Percentiles rank a stretch among this genome's conserved stretches.
phyloP scores from a whole-genome alignment of 2,888 invertebrate species.

The Zaprionus obscuricornis region DNA sequence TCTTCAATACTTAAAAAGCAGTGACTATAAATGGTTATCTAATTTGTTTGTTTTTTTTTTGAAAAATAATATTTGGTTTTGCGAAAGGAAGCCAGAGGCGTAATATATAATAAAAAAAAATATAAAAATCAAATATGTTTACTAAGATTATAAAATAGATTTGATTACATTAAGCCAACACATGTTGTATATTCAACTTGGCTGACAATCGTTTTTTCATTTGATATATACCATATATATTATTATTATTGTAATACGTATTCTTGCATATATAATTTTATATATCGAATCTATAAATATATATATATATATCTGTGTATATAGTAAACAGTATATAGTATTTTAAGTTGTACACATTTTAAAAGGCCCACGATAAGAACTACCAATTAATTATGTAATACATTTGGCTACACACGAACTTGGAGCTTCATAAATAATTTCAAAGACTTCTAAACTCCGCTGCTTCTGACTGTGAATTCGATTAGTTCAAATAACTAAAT shows the following conservation, averaged over 20 bases:
- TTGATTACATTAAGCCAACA: constrained; percentile 31
- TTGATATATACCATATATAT: constrained; percentile 1
- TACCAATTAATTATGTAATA: constrained; percentile 57
- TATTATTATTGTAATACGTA: not conserved
- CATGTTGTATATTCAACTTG: no score
- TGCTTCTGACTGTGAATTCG: constrained; percentile 57
- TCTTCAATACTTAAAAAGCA: constrained; percentile 65
- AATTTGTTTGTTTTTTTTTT: constrained; percentile 31
- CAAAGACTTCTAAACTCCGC: not conserved
- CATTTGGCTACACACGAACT: constrained; percentile 71
- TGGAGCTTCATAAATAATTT: constrained; percentile 32
- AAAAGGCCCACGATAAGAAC: constrained; percentile 63
- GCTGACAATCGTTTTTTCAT: no score
- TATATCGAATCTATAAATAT: constrained; percentile 34
- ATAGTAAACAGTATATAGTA: constrained; percentile 44
- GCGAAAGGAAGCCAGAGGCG: constrained; percentile 63
- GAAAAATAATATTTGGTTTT: constrained; percentile 70
- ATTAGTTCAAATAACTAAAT: constrained; percentile 32
- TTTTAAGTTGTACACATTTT: constrained; percentile 61
- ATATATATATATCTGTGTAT: constrained; percentile 40
- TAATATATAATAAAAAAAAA: constrained; percentile 17
- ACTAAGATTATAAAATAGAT: constrained; percentile 18
- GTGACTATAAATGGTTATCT: constrained; percentile 61
- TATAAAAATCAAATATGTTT: constrained; percentile 24
- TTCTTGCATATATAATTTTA: constrained; percentile 26